Evolutionary conservation across 2,797 vertebrate species (phyloP).

Genomic region (Lithobates sylvaticus): DNA sequence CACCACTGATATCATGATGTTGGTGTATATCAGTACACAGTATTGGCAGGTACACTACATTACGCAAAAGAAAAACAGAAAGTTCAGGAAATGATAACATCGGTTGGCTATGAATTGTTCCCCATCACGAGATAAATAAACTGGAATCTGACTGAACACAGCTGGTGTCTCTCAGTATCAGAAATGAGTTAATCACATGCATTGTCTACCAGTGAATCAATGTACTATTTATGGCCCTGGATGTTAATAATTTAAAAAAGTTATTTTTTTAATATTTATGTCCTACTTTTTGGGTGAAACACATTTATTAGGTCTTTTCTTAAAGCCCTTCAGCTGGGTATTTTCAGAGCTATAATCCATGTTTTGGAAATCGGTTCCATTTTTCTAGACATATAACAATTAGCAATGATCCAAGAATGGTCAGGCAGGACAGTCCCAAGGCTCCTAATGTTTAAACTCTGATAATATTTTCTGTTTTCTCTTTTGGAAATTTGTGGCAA

Average conservation of each 20-base stretch:
- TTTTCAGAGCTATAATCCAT: too few relatives aligned
- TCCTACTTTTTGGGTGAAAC: too few relatives aligned
- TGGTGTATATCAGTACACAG: not conserved
- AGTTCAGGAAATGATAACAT: conserved; percentile 12
- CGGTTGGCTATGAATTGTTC: conserved; percentile 2
- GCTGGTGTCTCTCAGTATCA: conserved; percentile 22
- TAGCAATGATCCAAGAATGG: not conserved
- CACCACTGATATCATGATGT: not conserved
- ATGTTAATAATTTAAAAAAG: not conserved
- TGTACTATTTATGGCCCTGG: not conserved
- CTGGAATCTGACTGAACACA: not conserved
- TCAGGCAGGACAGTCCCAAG: not conserved
- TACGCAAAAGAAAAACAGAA: not conserved
- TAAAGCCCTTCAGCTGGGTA: too few relatives aligned
- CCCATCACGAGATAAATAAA: conserved; percentile 19
- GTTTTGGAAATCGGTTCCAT: not conserved
- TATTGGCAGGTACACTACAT: conserved; percentile 1
- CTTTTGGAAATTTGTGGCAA: too few relatives aligned
- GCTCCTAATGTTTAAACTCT: too few relatives aligned
- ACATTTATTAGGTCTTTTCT: too few relatives aligned
- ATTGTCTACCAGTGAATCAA: not conserved
- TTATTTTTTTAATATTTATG: not conserved
- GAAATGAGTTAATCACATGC: not conserved
- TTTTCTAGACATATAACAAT: not conserved
- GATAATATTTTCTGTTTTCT: too few relatives aligned